Evolutionary conservation across 1,140 invertebrate genomes (phyloP).

Genomic region (Oreohelix idahoensis): DNA sequence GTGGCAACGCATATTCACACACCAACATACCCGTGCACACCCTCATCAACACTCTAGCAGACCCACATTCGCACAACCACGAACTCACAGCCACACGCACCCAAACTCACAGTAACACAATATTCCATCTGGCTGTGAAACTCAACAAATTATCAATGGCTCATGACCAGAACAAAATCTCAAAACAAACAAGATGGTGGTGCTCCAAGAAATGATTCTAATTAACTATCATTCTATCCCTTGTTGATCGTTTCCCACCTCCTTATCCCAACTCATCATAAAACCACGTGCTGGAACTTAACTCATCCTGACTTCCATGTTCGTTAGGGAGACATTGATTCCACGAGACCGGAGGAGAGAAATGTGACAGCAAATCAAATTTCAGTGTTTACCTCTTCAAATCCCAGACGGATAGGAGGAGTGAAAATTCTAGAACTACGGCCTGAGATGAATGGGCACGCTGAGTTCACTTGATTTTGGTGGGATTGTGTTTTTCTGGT

Average conservation of each 20-base stretch:
- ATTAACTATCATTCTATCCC: neutral
- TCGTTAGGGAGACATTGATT: neutral
- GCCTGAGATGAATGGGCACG: no score
- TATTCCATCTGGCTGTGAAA: no score
- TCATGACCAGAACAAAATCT: no score
- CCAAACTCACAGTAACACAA: no score
- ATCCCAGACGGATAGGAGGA: no score
- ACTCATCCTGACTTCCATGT: neutral
- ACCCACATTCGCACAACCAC: neutral
- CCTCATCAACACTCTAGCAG: neutral
- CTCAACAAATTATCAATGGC: no score
- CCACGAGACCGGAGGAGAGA: neutral
- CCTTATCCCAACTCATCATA: neutral
- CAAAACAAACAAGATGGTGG: neutral
- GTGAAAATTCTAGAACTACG: no score
- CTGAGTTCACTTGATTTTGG: no score
- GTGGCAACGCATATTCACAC: no score
- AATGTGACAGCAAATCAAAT: no score
- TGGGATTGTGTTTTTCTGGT: no score
- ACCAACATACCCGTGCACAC: neutral
- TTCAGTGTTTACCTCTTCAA: no score
- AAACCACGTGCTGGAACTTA: neutral
- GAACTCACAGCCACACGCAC: neutral
- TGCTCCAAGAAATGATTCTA: neutral
- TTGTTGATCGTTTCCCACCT: neutral